Percentiles rank a stretch among this genome's conserved stretches.
Conservation (phyloP, 2,797 vertebrate genomes). For the Spinus olivaceus region DNA sequence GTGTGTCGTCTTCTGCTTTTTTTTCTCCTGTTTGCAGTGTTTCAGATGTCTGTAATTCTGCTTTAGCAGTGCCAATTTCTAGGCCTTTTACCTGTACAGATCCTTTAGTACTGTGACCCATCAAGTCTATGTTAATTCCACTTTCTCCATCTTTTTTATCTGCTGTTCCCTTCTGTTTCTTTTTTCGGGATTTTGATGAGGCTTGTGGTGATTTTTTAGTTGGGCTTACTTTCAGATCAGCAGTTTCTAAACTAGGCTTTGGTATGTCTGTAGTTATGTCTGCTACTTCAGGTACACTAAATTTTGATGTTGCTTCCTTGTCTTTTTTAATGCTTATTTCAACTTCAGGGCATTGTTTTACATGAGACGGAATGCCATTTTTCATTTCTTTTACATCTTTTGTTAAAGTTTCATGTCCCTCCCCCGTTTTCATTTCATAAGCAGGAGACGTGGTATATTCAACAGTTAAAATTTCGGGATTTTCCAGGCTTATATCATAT, state of each 20-base stretch:
- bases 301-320: background rate
- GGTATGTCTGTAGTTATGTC: background rate
- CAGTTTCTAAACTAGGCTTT: background rate
- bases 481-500: constrained; percentile 26
- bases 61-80: constrained; percentile 44
- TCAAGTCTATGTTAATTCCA: background rate
- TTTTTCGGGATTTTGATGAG: constrained; percentile 27
- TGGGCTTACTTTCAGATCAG: background rate
- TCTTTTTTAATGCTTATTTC: constrained; percentile 73
- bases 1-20: background rate
- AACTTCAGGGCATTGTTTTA: constrained; percentile 56
- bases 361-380: constrained; percentile 51
- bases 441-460: constrained; percentile 25
- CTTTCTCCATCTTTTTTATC: background rate
- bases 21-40: constrained; percentile 7
- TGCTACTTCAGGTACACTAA: background rate
- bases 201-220: background rate
- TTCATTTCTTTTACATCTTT: constrained; percentile 39
- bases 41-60: constrained; percentile 71
- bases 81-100: background rate
- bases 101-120: fast-evolving
- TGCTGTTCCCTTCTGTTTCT: constrained; percentile 47
- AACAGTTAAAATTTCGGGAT: constrained; percentile 15
- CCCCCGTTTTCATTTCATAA: background rate
- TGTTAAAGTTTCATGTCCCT: constrained; percentile 24